Conservation (phyloP, 1,140 invertebrate genomes). For the Cydia fagiglandana region DNA sequence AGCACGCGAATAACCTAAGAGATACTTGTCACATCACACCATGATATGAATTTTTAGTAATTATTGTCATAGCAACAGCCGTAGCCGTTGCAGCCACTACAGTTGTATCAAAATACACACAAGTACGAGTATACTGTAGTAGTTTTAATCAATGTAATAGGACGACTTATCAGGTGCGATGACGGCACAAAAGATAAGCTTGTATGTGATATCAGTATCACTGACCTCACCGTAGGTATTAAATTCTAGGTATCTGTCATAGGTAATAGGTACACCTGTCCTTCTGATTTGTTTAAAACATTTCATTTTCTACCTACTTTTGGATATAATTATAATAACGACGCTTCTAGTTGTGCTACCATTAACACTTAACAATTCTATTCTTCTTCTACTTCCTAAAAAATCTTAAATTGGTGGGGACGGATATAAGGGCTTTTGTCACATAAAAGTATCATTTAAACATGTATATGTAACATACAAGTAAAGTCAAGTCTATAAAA, state of each 20-base stretch:
- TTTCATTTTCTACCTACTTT: too few relatives aligned
- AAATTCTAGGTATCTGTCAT: not conserved
- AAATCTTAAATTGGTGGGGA: too few relatives aligned
- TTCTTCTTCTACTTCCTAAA: too few relatives aligned
- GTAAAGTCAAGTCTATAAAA: too few relatives aligned
- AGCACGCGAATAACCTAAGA: not conserved
- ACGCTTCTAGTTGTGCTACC: too few relatives aligned
- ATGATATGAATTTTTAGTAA: not conserved
- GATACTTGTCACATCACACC: not conserved
- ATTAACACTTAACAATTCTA: too few relatives aligned
- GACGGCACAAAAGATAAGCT: conserved; percentile 23
- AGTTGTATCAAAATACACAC: not conserved
- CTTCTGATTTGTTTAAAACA: too few relatives aligned
- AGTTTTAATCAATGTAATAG: conserved; percentile 27
- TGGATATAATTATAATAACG: too few relatives aligned
- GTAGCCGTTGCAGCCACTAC: not conserved
- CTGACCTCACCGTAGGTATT: not conserved
- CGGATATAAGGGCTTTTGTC: too few relatives aligned
- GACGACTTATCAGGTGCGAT: conserved; percentile 20
- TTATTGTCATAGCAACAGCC: conserved; percentile 6
- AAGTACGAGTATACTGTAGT: not conserved
- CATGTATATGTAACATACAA: too few relatives aligned
- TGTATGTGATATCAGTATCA: conserved; percentile 18
- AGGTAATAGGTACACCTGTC: not conserved
- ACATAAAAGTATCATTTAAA: too few relatives aligned